phyloP scores from a whole-genome alignment of 2,113 vertebrate genomes.

The Apteryx owenii region DNA sequence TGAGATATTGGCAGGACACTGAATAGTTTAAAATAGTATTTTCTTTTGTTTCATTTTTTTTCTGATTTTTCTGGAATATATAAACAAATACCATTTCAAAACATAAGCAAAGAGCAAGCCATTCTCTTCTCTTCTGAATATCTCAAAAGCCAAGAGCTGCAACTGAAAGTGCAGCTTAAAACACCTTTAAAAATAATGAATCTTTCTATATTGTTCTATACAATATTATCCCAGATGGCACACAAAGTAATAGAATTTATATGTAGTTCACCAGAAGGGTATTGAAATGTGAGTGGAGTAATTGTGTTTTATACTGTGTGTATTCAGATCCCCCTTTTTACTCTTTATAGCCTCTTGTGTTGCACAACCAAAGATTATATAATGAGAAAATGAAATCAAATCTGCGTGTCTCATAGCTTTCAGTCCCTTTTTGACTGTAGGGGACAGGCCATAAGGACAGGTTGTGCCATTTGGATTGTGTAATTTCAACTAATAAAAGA shows the following conservation, averaged over 20 bases:
- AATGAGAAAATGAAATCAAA: constrained; percentile 13
- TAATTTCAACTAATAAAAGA: constrained; percentile 1
- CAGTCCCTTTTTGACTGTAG: not conserved
- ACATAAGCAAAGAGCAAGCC: not conserved
- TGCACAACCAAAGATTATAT: not conserved
- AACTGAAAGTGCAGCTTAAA: constrained; percentile 25
- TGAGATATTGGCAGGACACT: constrained; percentile 15
- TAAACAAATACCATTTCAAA: constrained; percentile 11
- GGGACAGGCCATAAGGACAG: not conserved
- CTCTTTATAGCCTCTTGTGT: not conserved
- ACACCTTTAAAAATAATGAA: not conserved
- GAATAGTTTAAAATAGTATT: not conserved
- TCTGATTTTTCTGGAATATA: not conserved
- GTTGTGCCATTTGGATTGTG: not conserved
- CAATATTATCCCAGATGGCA: not conserved
- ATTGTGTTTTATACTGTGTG: not conserved
- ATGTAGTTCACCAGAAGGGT: not conserved
- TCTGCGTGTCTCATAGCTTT: not conserved
- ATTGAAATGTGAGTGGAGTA: not conserved
- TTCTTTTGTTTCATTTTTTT: not conserved
- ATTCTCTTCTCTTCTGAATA: not conserved
- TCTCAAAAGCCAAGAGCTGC: constrained; percentile 5
- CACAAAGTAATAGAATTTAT: not conserved
- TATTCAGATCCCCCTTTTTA: not conserved
- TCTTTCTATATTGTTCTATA: not conserved